Evolutionary conservation across 2,888 invertebrate genomes (phyloP).

Genomic region (Diaprepes abbreviatus): DNA sequence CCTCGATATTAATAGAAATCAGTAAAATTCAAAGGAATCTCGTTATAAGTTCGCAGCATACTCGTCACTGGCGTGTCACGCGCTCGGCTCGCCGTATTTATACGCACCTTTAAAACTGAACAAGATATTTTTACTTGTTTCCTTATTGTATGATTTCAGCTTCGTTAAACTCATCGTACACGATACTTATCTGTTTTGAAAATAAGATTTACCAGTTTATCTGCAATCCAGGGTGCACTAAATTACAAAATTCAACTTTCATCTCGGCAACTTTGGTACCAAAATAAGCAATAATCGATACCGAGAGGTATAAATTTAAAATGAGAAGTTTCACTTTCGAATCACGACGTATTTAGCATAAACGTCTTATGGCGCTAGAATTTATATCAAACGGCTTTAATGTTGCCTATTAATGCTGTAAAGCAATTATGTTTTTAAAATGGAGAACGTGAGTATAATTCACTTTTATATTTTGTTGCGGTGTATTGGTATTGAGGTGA

Average conservation of each 20-base stretch:
- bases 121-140: no score
- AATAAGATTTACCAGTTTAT: neutral
- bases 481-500: no score
- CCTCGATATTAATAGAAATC: no score
- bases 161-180: no score
- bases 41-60: no score
- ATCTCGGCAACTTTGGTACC: constrained; percentile 8
- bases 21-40: no score
- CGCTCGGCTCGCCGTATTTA: no score
- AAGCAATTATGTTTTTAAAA: neutral
- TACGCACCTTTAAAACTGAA: no score
- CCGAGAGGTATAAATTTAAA: constrained; percentile 4
- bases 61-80: no score
- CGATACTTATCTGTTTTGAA: neutral
- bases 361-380: constrained; percentile 4
- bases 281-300: constrained; percentile 27
- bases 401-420: neutral
- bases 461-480: neutral
- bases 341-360: constrained; percentile 28
- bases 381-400: constrained; percentile 3
- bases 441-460: neutral
- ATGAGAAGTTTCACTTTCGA: constrained; percentile 26
- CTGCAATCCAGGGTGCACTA: neutral
- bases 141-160: no score
- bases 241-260: constrained; percentile 13